Evolutionary conservation across 2,797 vertebrate species (phyloP), one percentile per base, ranked within the genome.

Genomic region (Echeneis naucrates): DNA sequence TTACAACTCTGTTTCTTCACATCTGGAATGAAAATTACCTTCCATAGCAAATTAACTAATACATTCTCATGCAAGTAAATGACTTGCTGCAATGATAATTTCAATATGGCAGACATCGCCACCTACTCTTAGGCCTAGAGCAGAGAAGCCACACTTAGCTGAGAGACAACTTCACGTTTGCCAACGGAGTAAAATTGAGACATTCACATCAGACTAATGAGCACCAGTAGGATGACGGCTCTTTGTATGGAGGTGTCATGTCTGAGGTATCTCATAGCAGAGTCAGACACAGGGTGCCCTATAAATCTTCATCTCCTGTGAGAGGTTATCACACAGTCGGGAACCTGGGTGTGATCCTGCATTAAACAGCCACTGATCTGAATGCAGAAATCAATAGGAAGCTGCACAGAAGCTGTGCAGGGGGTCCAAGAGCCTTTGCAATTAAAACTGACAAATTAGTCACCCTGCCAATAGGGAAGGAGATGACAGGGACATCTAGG

Each of bases 391-490:
- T 93, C 91, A 71, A 94, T 94, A 66, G 37, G 72, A 74, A 64
- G 82, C 80, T 69, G 81, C 74, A 83, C 78, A 57, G 62, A 77
- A 64, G 81, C 83, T 72, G 80, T 73, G 82, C 82, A 55, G 60
- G 81, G 83, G 77, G 72, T 77, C 75, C 37, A 51, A 55, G 57
- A 88, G 85, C 44, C 72, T 61, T 80, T 89, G 88, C 87, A 92
- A 92, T 93, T 92, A 92, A 88, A 89, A 79, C 75, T 83, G 87
- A 92, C 87, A 91, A 92, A 94, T 89, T 77, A 87, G 83, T 89
- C 75, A 72, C 54, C 65, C 68, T 75, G 83, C 77, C 72, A 82
- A 67, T 48, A 72, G 53, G 64, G 45, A 35, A 12, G 32, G 60
- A 64, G 59, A 61, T 8, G 33, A 58, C 64, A 63, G 71, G 44